Evolutionary conservation across 2,113 vertebrate genomes (phyloP).

Genomic region (Balaeniceps rex): DNA sequence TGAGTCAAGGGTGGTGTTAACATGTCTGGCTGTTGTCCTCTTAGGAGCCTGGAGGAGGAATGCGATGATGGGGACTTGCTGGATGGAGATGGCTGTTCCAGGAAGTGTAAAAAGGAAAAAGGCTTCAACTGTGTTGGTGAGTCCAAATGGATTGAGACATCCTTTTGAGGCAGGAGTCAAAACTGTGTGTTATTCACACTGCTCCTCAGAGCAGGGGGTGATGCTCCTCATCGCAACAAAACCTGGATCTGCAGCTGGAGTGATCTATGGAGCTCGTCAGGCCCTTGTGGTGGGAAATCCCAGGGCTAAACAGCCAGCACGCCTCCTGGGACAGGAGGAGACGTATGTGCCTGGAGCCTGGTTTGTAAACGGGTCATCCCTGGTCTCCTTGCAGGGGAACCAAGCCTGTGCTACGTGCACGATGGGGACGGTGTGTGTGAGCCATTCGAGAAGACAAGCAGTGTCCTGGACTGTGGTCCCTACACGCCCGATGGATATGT

Average conservation of each 20-base stretch:
- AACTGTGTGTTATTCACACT: neutral
- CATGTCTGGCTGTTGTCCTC: neutral
- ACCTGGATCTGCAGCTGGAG: neutral
- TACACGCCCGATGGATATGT: slow-evolving; percentile 81
- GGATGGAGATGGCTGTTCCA: slow-evolving; percentile 92
- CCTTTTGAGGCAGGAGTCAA: neutral
- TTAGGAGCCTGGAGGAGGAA: slow-evolving; percentile 81
- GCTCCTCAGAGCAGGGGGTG: neutral
- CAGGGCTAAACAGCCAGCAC: neutral
- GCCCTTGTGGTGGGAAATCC: neutral
- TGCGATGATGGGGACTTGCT: slow-evolving; percentile 90
- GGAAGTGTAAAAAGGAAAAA: slow-evolving; percentile 82
- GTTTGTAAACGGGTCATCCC: neutral
- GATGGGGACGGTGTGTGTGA: slow-evolving; percentile 88
- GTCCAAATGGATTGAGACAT: neutral
- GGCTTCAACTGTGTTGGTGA: slow-evolving; percentile 89
- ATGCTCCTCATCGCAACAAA: neutral
- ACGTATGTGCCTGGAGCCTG: neutral
- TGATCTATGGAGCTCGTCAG: neutral
- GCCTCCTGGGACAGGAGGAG: neutral
- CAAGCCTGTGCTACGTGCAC: slow-evolving; percentile 88
- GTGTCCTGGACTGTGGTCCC: slow-evolving; percentile 84
- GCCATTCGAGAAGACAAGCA: slow-evolving; percentile 83
- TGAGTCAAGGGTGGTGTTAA: neutral
- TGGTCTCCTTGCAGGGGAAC: slow-evolving; percentile 80